Evolutionary conservation across 2,113 vertebrate genomes (phyloP), one percentile per base, ranked within the genome.

Genomic region (Pterophyllum scalare): DNA sequence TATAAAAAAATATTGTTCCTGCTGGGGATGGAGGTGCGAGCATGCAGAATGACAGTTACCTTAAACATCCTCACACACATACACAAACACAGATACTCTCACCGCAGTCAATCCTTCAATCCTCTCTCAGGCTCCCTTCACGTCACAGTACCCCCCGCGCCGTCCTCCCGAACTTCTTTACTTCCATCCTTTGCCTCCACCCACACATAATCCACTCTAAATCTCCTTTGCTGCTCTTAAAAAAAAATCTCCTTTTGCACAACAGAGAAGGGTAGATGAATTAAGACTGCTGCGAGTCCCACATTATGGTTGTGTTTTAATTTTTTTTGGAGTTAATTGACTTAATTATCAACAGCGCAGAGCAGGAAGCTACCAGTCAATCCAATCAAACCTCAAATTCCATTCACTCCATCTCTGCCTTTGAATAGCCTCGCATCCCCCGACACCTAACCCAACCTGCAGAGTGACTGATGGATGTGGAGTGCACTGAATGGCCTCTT

Each of bases 301-400:
- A 31, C 62, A 75, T 86, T 72, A 65, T 61, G 8, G 9, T 52
- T 7, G 56, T 72, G 78, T 22, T 17, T 9, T 72, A 61, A 70
- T 52, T 62, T 85, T 87, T 87, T 87, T 40, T 79, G 35, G 40
- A 86, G 88, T 60, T 89, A 88, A 93, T 87, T 84, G 65, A 62
- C 43, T 70, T 80, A 81, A 89, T 87, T 83, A 89, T 83, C 19
- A 74, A 75, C 82, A 81, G 76, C 83, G 79, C 22, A 76, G 81
- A 83, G 75, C 33, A 4, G 35, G 26, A n/a, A 46, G 54, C 57
- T 35, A 64, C 58, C 24, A 78, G 65, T 86, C 67, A 38, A 65
- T 81, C 82, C 75, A 81, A 67, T 84, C 84, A 15, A 38, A 90
- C 61, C 20, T 85, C 78, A 77, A 76, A 86, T 76, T 43, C 54